These are phyloP conservation scores for Eremobia ochroleuca DNA, from an alignment of 2,888 invertebrate genomes.

Conservation along the genomic window DNA sequence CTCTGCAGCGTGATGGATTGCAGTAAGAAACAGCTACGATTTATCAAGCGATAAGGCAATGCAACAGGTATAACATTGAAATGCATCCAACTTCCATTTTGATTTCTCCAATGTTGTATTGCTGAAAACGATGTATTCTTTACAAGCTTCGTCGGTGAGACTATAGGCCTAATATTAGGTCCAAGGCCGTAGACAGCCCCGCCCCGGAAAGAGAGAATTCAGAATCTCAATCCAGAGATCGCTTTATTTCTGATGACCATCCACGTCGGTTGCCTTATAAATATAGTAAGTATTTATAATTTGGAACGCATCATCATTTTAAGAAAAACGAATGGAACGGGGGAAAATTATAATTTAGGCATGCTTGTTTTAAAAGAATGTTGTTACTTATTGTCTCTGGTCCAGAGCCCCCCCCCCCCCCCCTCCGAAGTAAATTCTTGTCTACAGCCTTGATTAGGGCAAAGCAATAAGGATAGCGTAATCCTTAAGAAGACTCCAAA, in stretches of 20 bases:
- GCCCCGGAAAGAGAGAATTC: not conserved
- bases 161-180: not conserved
- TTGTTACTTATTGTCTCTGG: not conserved
- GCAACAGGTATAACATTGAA: slow-evolving; percentile 32
- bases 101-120: slow-evolving; percentile 9
- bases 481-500: not conserved
- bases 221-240: not conserved
- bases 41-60: slow-evolving; percentile 16
- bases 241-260: not conserved
- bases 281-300: no score
- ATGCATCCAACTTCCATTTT: slow-evolving; percentile 1
- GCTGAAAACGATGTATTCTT: not conserved
- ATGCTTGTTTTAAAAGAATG: not conserved
- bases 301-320: no score
- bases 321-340: no score
- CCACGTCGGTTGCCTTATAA: not conserved
- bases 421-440: not conserved
- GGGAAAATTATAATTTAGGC: not conserved
- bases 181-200: not conserved
- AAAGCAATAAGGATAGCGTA: not conserved
- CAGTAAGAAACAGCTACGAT: slow-evolving; percentile 17
- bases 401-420: not conserved
- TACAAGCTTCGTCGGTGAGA: not conserved
- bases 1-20: not conserved
- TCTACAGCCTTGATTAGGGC: not conserved